phyloP scores from a whole-genome alignment of 2,888 invertebrate genomes.

The Dysmachus trigonus region DNA sequence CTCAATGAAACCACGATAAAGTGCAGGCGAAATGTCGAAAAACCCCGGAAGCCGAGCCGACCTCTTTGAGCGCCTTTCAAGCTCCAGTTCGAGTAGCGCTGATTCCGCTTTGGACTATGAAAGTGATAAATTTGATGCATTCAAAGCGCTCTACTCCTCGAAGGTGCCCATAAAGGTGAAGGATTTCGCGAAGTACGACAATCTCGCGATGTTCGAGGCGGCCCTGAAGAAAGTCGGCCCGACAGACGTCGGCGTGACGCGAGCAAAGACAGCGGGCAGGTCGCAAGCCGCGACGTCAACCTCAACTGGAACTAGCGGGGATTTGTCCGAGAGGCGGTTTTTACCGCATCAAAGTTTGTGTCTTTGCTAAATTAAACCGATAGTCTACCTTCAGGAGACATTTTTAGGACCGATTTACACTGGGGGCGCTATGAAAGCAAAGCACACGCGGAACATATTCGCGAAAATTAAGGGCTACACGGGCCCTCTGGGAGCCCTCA shows the following conservation, averaged over 20 bases:
- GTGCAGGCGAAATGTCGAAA: not conserved
- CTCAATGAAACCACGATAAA: not conserved
- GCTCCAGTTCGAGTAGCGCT: not conserved
- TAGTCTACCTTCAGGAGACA: slow-evolving; percentile 3
- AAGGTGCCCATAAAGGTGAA: slow-evolving; percentile 65
- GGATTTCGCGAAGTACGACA: slow-evolving; percentile 74
- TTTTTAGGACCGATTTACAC: slow-evolving; percentile 59
- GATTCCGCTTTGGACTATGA: slow-evolving; percentile 64
- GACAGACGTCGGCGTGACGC: not conserved
- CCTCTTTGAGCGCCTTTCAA: not conserved
- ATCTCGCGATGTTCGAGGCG: slow-evolving; percentile 71
- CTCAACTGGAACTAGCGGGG: not conserved
- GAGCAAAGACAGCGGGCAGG: not conserved
- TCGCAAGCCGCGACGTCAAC: not conserved
- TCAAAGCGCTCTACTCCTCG: slow-evolving; percentile 73
- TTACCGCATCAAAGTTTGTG: slow-evolving; percentile 65
- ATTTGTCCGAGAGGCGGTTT: slow-evolving; percentile 60
- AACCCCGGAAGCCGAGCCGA: not conserved
- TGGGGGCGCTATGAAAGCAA: slow-evolving; percentile 50
- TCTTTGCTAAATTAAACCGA: not conserved
- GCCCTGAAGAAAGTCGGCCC: slow-evolving; percentile 60
- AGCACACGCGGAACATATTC: slow-evolving; percentile 65
- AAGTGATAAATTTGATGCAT: slow-evolving; percentile 73
- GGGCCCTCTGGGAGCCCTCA: slow-evolving; percentile 74
- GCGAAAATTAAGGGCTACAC: slow-evolving; percentile 66